Base-by-base conservation (phyloP, 2,113 vertebrate species). In the Trematocara macrostoma region DNA sequence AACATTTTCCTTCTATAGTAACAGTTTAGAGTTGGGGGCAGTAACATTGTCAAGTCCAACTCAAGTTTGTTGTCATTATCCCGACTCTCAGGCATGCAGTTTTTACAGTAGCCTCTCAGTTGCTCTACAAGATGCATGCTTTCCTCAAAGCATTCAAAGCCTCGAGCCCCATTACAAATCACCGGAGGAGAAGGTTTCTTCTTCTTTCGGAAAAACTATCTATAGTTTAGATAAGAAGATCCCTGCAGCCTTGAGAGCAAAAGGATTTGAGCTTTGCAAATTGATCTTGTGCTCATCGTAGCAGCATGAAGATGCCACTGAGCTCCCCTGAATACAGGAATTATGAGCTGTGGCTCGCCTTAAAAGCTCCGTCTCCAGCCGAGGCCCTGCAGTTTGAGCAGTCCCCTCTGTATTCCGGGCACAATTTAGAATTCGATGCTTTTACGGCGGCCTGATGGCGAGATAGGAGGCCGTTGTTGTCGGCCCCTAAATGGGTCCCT, bases 381-480 rank as follows among this genome's bases (percentile, higher is more conserved):
- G 78, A 74, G 55, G 82, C 76, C 76, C 38, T 8, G 29, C 9
- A 2, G 20, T 82, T 81, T 78, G 84, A 89, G 90, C 79, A 51
- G 53, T 83, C 88, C 84, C 89, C 78, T 90, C 92, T 95, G 89
- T 92, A 85, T 92, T 89, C 84, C 14, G 2, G 89, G 80, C 90
- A 91, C 92, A 91, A 89, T 94, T 92, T 89, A 82, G 88, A 93
- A 90, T 88, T 59, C 81, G 91, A 92, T 91, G 91, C 90, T 90
- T 94, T 94, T 93, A 93, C 88, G 69, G 87, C 18, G 59, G 34
- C 81, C 69, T 81, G 88, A 91, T 94, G 91, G 89, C 1, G 81
- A 95, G 91, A 94, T 92, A 94, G 92, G 87, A 88, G 92, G 89
- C 88, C 84, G 64, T 94, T 95, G 94, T 94, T 40, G 89, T 84